Evolutionary conservation across 2,888 invertebrate genomes (phyloP).

Genomic region (Chrysolina haemoptera): DNA sequence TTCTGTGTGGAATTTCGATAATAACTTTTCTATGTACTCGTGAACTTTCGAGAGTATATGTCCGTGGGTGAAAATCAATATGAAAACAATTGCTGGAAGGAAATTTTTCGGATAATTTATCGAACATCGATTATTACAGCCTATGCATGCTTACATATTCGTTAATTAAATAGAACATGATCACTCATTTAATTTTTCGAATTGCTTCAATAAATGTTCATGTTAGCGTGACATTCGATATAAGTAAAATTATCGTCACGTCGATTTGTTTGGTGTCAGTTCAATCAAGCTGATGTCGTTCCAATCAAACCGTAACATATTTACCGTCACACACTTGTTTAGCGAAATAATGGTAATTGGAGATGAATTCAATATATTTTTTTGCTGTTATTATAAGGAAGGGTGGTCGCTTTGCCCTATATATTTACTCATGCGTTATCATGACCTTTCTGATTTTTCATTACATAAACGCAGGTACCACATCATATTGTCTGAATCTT

Average conservation of each 20-base stretch:
- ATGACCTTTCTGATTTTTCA: too few relatives aligned
- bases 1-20: too few relatives aligned
- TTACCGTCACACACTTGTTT: slow-evolving; percentile 35
- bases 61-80: too few relatives aligned
- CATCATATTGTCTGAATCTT: too few relatives aligned
- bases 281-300: slow-evolving; percentile 39
- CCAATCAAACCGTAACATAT: slow-evolving; percentile 37
- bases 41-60: too few relatives aligned
- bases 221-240: background rate
- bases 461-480: too few relatives aligned
- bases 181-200: background rate
- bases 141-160: background rate
- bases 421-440: too few relatives aligned
- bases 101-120: background rate
- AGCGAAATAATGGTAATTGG: slow-evolving; percentile 34
- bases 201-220: background rate
- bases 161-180: background rate
- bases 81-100: too few relatives aligned
- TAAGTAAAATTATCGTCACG: background rate
- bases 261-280: slow-evolving; percentile 42
- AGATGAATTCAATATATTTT: slow-evolving; percentile 31
- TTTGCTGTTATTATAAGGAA: background rate
- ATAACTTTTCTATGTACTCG: too few relatives aligned
- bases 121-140: background rate
- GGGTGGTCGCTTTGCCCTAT: background rate